A percentile compares a stretch with the other conserved stretches of the same genome.
Evolutionary conservation across 1,140 invertebrate genomes (phyloP).

Genomic region (Aphaenogaster floridana): DNA sequence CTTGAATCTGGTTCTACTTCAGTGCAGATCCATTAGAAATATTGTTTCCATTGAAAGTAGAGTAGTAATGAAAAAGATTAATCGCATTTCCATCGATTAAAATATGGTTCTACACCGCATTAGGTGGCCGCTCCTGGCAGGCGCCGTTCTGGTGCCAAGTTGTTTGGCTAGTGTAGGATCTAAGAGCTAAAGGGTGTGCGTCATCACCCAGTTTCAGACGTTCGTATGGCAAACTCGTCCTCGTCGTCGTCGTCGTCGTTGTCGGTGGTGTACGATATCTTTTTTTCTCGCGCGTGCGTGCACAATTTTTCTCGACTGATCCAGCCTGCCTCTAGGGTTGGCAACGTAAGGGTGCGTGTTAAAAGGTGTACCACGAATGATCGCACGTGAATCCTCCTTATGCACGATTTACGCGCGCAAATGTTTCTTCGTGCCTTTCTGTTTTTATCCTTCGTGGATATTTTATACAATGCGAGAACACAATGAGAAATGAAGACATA

Average conservation of each 20-base stretch:
- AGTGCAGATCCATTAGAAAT: too few species aligned
- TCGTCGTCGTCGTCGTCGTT: neutral
- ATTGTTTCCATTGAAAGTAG: too few species aligned
- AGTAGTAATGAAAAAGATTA: too few species aligned
- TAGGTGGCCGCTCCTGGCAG: slow-evolving; percentile 1
- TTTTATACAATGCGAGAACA: neutral
- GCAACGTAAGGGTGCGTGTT: slow-evolving; percentile 13
- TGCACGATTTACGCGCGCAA: slow-evolving; percentile 13
- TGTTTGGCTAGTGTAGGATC: slow-evolving; percentile 26
- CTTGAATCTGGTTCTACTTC: too few species aligned
- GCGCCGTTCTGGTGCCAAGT: slow-evolving; percentile 13
- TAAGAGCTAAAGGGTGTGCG: slow-evolving; percentile 52
- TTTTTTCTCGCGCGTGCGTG: slow-evolving; percentile 33
- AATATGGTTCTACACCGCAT: too few species aligned
- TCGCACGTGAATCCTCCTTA: slow-evolving; percentile 2
- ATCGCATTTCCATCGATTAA: too few species aligned
- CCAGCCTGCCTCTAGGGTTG: neutral
- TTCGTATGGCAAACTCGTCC: neutral
- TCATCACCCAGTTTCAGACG: slow-evolving; percentile 58
- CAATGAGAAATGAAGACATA: neutral
- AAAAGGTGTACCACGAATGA: neutral
- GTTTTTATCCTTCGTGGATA: neutral
- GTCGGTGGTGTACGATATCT: slow-evolving; percentile 1
- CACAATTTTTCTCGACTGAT: slow-evolving; percentile 13
- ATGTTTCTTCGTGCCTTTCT: neutral